These are phyloP conservation scores for Euzetes globulus DNA, from an alignment of 2,888 invertebrate species.

Conservation along the genomic window DNA sequence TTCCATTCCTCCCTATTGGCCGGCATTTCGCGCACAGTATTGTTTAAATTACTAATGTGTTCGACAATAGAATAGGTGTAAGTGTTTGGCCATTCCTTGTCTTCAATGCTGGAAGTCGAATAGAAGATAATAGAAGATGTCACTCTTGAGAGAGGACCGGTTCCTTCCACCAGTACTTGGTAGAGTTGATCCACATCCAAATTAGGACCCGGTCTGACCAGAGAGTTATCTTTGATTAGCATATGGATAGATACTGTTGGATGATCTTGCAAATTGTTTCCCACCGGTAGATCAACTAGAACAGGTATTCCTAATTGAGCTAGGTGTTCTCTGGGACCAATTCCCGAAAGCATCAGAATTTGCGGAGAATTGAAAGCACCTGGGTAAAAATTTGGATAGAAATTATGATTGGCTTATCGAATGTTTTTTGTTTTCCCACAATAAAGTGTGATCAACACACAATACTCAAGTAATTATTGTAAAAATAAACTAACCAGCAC, in stretches of 20 bases:
- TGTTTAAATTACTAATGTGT: background rate
- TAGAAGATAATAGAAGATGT: background rate
- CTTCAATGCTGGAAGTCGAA: background rate
- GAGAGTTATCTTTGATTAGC: background rate
- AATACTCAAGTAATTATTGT: too few relatives aligned
- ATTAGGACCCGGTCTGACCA: background rate
- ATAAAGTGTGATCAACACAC: too few relatives aligned
- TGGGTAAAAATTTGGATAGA: too few relatives aligned
- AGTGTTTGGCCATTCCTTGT: background rate
- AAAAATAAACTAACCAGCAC: conserved; percentile 43
- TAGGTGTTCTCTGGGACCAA: conserved; percentile 47
- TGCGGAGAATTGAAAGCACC: conserved; percentile 49
- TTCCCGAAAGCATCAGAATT: conserved; percentile 46
- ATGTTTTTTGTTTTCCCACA: too few relatives aligned
- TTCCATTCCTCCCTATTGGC: background rate
- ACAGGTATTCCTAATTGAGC: conserved; percentile 48
- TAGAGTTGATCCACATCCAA: background rate
- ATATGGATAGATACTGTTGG: background rate
- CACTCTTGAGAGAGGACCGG: background rate
- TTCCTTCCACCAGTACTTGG: background rate
- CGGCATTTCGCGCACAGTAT: background rate
- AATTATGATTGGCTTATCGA: too few relatives aligned
- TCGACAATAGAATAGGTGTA: background rate
- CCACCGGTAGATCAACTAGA: conserved; percentile 51
- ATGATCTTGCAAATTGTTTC: conserved; percentile 52